These are phyloP conservation scores for Plestiodon gilberti DNA, from an alignment of 2,113 vertebrate species.

Conservation along the genomic window DNA sequence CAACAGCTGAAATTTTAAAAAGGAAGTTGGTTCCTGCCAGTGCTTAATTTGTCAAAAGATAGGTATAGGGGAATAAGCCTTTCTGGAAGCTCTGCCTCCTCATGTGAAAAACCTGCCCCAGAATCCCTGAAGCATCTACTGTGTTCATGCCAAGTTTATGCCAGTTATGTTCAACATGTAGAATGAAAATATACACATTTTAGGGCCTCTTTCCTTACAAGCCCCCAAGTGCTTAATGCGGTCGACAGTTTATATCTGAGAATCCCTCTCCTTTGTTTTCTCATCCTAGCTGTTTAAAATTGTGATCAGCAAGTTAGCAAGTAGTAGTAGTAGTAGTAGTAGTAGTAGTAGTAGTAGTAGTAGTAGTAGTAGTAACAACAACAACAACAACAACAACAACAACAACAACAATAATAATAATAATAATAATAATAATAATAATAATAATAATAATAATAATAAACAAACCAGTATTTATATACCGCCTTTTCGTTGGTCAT, in stretches of 20 bases:
- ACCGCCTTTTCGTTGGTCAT: too few species aligned
- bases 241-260: background rate
- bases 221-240: background rate
- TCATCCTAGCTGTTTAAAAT: background rate
- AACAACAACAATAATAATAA: too few species aligned
- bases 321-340: too few species aligned
- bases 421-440: too few species aligned
- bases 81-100: slow-evolving; percentile 10
- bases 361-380: too few species aligned
- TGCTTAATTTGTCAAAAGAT: slow-evolving; percentile 30
- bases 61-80: slow-evolving; percentile 29
- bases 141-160: background rate
- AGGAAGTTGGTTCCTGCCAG: slow-evolving; percentile 28
- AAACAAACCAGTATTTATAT: too few species aligned
- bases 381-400: too few species aligned
- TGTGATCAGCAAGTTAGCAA: background rate
- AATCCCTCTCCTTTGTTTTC: background rate
- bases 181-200: background rate
- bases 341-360: too few species aligned
- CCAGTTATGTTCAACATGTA: background rate
- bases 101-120: slow-evolving; percentile 19
- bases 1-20: slow-evolving; percentile 21
- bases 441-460: too few species aligned
- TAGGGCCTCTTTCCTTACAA: background rate
- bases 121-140: slow-evolving; percentile 3